Percentiles rank a stretch among this genome's conserved stretches.
Evolutionary conservation across 2,888 invertebrate species (phyloP).

Genomic region (Schrankia costaestrigalis): DNA sequence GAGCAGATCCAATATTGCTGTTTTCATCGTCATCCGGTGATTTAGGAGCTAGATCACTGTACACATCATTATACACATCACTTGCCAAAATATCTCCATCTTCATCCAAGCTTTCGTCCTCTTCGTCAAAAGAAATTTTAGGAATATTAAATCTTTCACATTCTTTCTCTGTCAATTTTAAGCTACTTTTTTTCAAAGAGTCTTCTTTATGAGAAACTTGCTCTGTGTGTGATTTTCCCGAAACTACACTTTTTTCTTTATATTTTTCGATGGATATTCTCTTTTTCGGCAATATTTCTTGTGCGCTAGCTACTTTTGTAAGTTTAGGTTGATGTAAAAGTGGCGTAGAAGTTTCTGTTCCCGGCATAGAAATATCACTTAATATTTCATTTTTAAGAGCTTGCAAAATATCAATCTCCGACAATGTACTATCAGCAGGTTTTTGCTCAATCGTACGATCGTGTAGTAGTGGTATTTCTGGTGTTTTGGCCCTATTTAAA

Average conservation of each 20-base stretch:
- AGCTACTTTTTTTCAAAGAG: slow-evolving; percentile 53
- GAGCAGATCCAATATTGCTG: slow-evolving; percentile 31
- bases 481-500: slow-evolving; percentile 18
- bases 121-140: slow-evolving; percentile 49
- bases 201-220: slow-evolving; percentile 42
- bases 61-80: slow-evolving; percentile 53
- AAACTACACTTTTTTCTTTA: slow-evolving; percentile 54
- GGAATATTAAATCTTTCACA: slow-evolving; percentile 70
- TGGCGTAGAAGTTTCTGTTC: slow-evolving; percentile 51
- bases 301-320: slow-evolving; percentile 57
- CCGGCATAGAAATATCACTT: slow-evolving; percentile 52
- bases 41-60: slow-evolving; percentile 58
- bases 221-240: slow-evolving; percentile 24
- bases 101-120: slow-evolving; percentile 53
- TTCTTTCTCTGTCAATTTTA: slow-evolving; percentile 74
- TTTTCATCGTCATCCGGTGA: slow-evolving; percentile 61
- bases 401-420: slow-evolving; percentile 73
- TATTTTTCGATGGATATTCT: slow-evolving; percentile 75
- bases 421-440: slow-evolving; percentile 46
- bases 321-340: slow-evolving; percentile 68
- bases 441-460: slow-evolving; percentile 38
- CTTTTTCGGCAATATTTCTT: slow-evolving; percentile 59
- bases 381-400: slow-evolving; percentile 74
- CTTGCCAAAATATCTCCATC: slow-evolving; percentile 31
- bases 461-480: slow-evolving; percentile 60